Conservation (phyloP, 2,113 vertebrate species). For the Hemichromis elongatus region DNA sequence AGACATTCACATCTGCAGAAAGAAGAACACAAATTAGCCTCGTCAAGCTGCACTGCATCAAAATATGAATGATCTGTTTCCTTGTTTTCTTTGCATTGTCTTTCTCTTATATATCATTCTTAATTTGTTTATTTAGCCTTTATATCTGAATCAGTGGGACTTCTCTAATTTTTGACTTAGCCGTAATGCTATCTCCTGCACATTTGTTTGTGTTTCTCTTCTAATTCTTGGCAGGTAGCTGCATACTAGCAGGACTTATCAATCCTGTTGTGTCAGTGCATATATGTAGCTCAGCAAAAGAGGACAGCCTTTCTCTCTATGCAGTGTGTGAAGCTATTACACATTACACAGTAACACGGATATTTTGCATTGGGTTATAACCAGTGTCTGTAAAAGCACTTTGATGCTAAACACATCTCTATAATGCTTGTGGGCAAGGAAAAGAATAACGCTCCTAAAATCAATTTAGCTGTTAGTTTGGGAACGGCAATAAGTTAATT, state of each 20-base stretch:
- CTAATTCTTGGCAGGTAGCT: not conserved
- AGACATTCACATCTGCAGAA: conserved; percentile 62
- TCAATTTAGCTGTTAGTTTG: not conserved
- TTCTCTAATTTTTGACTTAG: not conserved
- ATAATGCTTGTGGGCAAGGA: not conserved
- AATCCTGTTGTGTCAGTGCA: not conserved
- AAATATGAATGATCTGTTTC: not conserved
- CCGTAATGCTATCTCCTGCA: not conserved
- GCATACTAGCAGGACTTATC: not conserved
- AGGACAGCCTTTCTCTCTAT: not conserved
- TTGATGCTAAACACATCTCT: not conserved
- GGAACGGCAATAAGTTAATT: not conserved
- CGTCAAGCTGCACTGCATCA: not conserved
- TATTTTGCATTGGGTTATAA: not conserved
- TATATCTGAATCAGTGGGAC: not conserved
- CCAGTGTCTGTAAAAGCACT: not conserved
- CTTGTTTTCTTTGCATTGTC: not conserved
- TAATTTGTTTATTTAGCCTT: not conserved
- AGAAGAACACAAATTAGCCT: not conserved
- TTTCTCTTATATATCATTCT: not conserved
- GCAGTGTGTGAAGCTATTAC: not conserved
- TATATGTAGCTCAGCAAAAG: not conserved
- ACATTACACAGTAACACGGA: not conserved
- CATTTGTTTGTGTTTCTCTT: not conserved
- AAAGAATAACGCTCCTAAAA: not conserved